Percentiles rank a stretch among this genome's conserved stretches.
These are phyloP conservation scores for Dascyllus trimaculatus DNA, from an alignment of 2,113 vertebrate genomes.

Conservation along the genomic window DNA sequence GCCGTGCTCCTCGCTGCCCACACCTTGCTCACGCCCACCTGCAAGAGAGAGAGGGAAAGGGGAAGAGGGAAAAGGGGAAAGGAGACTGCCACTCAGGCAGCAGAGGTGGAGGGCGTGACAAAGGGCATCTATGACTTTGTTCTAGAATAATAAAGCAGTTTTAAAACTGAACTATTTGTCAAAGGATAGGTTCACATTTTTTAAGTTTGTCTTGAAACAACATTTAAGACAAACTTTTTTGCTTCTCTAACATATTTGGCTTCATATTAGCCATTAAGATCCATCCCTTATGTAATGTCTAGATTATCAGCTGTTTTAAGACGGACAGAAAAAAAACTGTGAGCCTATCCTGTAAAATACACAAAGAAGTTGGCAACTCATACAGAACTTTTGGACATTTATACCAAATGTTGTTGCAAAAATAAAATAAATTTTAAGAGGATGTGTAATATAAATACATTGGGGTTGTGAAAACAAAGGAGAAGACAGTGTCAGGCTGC, in stretches of 20 bases:
- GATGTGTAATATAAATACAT: neutral
- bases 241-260: no score
- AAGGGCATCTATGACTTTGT: neutral
- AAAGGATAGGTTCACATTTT: no score
- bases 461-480: slow-evolving; percentile 17
- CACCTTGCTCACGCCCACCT: no score
- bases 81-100: no score
- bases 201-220: no score
- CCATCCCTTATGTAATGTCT: neutral
- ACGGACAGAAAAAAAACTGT: neutral
- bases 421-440: neutral
- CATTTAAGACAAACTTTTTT: no score
- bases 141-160: neutral
- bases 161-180: neutral
- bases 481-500: slow-evolving; percentile 29
- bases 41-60: no score
- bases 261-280: neutral
- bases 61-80: no score
- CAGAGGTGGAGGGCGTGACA: no score
- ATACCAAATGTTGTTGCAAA: neutral
- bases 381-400: neutral
- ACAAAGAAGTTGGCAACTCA: neutral
- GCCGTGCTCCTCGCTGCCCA: no score
- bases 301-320: neutral
- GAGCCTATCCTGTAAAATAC: neutral